Evolutionary conservation across 2,888 invertebrate species (phyloP).

Genomic region (Amblyjoppa proteus): DNA sequence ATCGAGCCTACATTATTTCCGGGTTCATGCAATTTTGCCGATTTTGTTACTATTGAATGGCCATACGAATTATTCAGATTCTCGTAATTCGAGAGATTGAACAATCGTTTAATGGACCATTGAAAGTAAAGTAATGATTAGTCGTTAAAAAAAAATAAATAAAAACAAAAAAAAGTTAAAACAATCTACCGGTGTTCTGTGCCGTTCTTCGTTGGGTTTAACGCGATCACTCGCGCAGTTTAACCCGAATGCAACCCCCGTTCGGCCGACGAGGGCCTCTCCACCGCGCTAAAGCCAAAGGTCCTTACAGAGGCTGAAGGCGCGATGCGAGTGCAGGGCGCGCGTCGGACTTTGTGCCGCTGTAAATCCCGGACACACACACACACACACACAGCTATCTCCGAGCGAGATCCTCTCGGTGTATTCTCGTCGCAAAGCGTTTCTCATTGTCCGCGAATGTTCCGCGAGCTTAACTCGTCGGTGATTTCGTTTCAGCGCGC

Average conservation of each 20-base stretch:
- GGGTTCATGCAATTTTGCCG: not conserved
- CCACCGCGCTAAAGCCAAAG: constrained; percentile 59
- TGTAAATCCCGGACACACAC: constrained; percentile 3
- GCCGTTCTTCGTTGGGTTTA: constrained; percentile 52
- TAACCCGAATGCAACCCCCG: constrained; percentile 58
- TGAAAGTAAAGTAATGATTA: constrained; percentile 15
- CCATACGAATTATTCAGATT: not conserved
- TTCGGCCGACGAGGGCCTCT: constrained; percentile 50
- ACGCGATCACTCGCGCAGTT: constrained; percentile 66
- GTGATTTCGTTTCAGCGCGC: constrained; percentile 72
- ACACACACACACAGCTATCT: constrained; percentile 1
- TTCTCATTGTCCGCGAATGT: constrained; percentile 65
- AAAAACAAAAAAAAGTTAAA: not conserved
- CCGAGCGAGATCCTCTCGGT: constrained; percentile 7
- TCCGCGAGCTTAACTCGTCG: constrained; percentile 71
- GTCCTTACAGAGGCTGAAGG: constrained; percentile 30
- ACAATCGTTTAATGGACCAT: not conserved
- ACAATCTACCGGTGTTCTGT: constrained; percentile 10
- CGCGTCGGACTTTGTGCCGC: constrained; percentile 32
- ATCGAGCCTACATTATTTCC: not conserved
- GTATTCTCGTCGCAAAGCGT: constrained; percentile 46
- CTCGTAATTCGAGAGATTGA: not conserved
- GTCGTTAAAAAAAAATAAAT: not conserved
- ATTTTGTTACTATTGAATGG: not conserved
- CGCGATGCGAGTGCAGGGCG: not conserved